phyloP scores from a whole-genome alignment of 2,797 vertebrate genomes.

The Acanthornis magna region DNA sequence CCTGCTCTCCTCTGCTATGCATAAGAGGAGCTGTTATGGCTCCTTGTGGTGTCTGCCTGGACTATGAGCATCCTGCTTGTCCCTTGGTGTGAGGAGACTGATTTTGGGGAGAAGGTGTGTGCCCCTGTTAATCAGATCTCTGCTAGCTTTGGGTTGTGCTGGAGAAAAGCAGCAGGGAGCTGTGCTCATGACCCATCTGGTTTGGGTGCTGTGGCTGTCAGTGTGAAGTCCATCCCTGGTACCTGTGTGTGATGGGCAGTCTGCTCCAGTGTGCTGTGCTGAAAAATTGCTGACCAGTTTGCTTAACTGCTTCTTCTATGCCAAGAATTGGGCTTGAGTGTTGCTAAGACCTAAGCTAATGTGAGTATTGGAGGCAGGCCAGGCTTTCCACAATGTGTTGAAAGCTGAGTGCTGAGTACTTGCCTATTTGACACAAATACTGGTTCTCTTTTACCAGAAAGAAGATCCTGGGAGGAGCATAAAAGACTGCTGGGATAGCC shows the following conservation, averaged over 20 bases:
- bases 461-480: slow-evolving; percentile 78
- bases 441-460: slow-evolving; percentile 66
- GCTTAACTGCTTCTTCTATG: neutral
- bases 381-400: neutral
- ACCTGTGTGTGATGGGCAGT: neutral
- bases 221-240: neutral
- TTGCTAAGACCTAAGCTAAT: slow-evolving; percentile 22
- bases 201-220: neutral
- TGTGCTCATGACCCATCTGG: neutral
- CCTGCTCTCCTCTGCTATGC: accelerated
- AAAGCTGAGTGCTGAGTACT: neutral
- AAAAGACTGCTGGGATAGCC: slow-evolving; percentile 84
- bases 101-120: neutral
- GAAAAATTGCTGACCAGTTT: neutral
- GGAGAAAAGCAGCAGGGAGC: neutral
- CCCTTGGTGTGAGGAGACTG: neutral
- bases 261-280: neutral
- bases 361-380: slow-evolving; percentile 7
- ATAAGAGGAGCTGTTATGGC: neutral
- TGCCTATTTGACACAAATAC: neutral
- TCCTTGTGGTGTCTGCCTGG: neutral
- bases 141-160: neutral
- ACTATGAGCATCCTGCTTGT: accelerated
- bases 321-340: neutral
- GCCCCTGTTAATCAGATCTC: neutral